Percentiles rank a stretch among this genome's conserved stretches.
Evolutionary conservation across 53 echinoderm and acorn worm species (phyloP).

Genomic region (Crossaster papposus): DNA sequence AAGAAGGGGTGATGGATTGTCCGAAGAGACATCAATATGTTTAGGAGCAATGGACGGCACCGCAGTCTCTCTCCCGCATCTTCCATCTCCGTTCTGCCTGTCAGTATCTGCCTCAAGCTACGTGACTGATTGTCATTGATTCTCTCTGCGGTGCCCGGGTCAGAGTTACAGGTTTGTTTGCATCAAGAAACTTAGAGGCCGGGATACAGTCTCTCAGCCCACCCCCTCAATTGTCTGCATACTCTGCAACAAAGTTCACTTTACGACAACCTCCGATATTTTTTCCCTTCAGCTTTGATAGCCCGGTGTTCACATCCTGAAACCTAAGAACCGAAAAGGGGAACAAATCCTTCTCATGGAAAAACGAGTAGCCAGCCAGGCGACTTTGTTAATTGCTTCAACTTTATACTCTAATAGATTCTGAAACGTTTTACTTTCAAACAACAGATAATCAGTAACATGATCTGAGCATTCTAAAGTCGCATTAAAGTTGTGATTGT

Average conservation of each 20-base stretch:
- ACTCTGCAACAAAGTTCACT: no score
- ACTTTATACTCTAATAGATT: no score
- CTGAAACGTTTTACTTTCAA: no score
- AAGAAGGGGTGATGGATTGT: slow-evolving; percentile 33
- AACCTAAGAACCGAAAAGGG: neutral
- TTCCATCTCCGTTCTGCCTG: neutral
- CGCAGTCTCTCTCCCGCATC: neutral
- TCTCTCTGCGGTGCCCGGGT: neutral
- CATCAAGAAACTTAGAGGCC: neutral
- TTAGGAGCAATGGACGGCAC: neutral
- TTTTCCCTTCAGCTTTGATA: neutral
- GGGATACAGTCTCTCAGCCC: neutral
- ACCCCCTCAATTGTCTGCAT: neutral
- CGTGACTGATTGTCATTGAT: slow-evolving; percentile 35
- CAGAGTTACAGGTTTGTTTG: neutral
- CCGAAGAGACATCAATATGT: slow-evolving; percentile 27
- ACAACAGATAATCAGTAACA: no score
- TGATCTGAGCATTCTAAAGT: no score
- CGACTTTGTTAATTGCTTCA: no score
- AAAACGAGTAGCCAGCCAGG: neutral
- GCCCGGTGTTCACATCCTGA: neutral
- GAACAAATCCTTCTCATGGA: neutral
- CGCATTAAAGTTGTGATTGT: no score
- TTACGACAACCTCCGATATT: no score
- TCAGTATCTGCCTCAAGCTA: neutral